Conservation (phyloP, 1,140 invertebrate genomes). For the Amyelois transitella region DNA sequence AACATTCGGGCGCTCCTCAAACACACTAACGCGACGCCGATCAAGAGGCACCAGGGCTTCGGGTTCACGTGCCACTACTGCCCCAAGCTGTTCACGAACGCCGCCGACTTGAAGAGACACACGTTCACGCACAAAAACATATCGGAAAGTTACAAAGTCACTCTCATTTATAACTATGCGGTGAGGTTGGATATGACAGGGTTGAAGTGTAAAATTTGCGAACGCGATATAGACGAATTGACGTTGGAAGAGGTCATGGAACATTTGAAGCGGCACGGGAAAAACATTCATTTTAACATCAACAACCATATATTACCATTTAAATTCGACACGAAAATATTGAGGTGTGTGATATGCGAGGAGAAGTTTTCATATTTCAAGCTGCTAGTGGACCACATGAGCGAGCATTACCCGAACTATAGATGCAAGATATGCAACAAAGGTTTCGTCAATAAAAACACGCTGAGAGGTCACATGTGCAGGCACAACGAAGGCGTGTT, state of each 20-base stretch:
- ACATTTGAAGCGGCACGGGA: slow-evolving; percentile 19
- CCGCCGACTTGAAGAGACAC: slow-evolving; percentile 5
- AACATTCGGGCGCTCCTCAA: neutral
- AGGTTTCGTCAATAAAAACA: slow-evolving; percentile 6
- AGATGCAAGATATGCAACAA: slow-evolving; percentile 32
- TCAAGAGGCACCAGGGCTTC: slow-evolving; percentile 2
- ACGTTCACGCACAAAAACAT: slow-evolving; percentile 1
- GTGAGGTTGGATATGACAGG: slow-evolving; percentile 13
- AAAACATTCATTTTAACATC: slow-evolving; percentile 22
- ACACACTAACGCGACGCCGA: slow-evolving; percentile 11
- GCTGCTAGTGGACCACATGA: slow-evolving; percentile 33
- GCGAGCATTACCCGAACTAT: slow-evolving; percentile 28
- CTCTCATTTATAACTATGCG: neutral
- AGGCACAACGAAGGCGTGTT: slow-evolving; percentile 8
- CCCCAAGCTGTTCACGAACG: neutral
- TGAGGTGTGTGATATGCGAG: slow-evolving; percentile 23
- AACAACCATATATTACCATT: slow-evolving; percentile 34
- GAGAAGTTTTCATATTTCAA: slow-evolving; percentile 27
- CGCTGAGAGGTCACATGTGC: neutral
- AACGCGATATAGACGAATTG: neutral
- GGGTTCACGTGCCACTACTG: slow-evolving; percentile 12
- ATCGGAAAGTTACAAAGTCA: neutral
- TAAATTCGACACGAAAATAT: slow-evolving; percentile 22
- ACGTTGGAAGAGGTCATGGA: slow-evolving; percentile 21
- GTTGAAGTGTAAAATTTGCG: slow-evolving; percentile 11